These are phyloP conservation scores for Nannobrachium achirus DNA, from an alignment of 2,113 vertebrate genomes.

Conservation along the genomic window DNA sequence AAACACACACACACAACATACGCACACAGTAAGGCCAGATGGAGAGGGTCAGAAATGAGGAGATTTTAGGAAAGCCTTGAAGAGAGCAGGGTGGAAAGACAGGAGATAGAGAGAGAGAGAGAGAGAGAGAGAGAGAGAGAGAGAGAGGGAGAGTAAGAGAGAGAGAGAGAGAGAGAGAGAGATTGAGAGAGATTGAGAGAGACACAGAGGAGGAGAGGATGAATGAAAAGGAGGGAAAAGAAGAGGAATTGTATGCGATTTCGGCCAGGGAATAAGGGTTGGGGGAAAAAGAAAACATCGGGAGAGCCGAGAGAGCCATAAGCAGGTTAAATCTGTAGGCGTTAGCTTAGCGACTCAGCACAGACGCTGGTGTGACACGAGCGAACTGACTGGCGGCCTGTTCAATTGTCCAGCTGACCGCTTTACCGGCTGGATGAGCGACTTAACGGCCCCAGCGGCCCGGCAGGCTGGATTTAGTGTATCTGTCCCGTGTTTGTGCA, in stretches of 20 bases:
- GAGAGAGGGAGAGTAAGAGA: not conserved
- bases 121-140: not conserved
- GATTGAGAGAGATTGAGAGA: not conserved
- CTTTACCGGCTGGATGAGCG: slow-evolving; percentile 64
- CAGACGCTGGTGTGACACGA: slow-evolving; percentile 58
- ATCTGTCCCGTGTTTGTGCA: slow-evolving; percentile 67
- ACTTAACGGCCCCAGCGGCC: slow-evolving; percentile 35
- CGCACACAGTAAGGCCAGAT: slow-evolving; percentile 47
- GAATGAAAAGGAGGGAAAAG: not conserved
- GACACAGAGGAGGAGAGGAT: slow-evolving; percentile 1
- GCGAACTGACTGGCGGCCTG: slow-evolving; percentile 60
- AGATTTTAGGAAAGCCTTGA: not conserved
- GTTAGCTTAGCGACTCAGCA: slow-evolving; percentile 71
- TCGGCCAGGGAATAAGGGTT: slow-evolving; percentile 26
- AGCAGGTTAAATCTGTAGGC: slow-evolving; percentile 68
- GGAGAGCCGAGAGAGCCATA: slow-evolving; percentile 33
- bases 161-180: not conserved
- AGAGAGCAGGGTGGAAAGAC: slow-evolving; percentile 19
- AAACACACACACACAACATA: too few species aligned
- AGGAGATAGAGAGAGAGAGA: slow-evolving; percentile 4
- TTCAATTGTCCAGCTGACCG: slow-evolving; percentile 67
- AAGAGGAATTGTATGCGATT: slow-evolving; percentile 33
- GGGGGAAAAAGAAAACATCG: not conserved
- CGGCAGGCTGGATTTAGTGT: slow-evolving; percentile 63
- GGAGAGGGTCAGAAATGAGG: slow-evolving; percentile 21